Conservation (phyloP, 2,797 vertebrate genomes). For the Oreonectes daqikongensis region DNA sequence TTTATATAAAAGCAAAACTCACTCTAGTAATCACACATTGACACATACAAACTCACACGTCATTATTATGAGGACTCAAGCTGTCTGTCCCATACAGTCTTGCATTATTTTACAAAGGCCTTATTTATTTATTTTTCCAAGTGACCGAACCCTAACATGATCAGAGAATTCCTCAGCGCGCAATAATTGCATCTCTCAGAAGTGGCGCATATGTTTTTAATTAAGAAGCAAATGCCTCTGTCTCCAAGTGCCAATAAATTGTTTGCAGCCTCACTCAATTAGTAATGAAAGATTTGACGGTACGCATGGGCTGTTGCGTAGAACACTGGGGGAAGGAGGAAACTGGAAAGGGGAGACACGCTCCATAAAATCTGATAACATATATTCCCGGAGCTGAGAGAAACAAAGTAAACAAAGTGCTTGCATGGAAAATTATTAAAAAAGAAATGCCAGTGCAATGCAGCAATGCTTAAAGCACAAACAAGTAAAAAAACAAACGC, state of each 20-base stretch:
- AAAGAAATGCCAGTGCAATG: not conserved
- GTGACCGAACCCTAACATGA: conserved; percentile 48
- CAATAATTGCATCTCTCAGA: conserved; percentile 56
- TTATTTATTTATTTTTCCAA: conserved; percentile 43
- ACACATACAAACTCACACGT: conserved; percentile 12
- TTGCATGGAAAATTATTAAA: conserved; percentile 20
- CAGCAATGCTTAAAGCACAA: not conserved
- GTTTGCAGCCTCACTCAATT: conserved; percentile 63
- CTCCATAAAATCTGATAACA: conserved; percentile 45
- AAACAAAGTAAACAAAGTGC: conserved; percentile 43
- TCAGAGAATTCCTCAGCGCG: conserved; percentile 47
- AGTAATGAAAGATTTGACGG: conserved; percentile 58
- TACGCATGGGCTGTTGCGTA: conserved; percentile 26
- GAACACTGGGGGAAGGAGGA: not conserved
- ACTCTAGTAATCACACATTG: not conserved
- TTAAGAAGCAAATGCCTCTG: conserved; percentile 56
- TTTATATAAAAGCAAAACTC: conserved; percentile 25
- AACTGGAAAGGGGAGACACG: conserved; percentile 34
- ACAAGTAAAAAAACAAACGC: not conserved
- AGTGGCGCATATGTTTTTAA: conserved; percentile 62
- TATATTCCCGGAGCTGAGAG: conserved; percentile 39
- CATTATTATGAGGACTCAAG: too few relatives aligned
- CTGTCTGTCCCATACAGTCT: not conserved
- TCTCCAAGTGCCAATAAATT: conserved; percentile 58
- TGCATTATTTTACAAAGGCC: not conserved